Evolutionary conservation across 2,113 vertebrate genomes (phyloP).

Genomic region (Pygoscelis adeliae): DNA sequence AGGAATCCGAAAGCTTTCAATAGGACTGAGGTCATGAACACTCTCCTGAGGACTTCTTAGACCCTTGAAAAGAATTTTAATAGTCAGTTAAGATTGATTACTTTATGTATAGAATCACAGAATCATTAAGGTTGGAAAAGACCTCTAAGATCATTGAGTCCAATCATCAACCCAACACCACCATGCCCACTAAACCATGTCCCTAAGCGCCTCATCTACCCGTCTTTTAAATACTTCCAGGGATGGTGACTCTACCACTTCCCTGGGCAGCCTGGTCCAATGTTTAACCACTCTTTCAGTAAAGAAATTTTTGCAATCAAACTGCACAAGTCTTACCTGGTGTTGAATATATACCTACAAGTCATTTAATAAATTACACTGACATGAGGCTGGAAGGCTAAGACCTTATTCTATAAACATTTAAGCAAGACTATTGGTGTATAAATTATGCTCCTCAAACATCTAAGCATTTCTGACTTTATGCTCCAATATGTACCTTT

Average conservation of each 20-base stretch:
- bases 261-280: too few species aligned
- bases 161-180: too few species aligned
- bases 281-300: too few species aligned
- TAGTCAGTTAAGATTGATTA: neutral
- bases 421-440: neutral
- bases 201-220: too few species aligned
- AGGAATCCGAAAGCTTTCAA: constrained; percentile 91
- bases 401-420: neutral
- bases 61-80: constrained; percentile 77
- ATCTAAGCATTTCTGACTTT: neutral
- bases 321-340: neutral
- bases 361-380: neutral
- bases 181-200: too few species aligned
- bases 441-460: neutral
- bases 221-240: too few species aligned
- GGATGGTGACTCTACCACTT: too few species aligned
- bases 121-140: too few species aligned
- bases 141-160: too few species aligned
- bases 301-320: neutral
- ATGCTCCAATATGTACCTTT: neutral
- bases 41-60: constrained; percentile 94
- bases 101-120: neutral
- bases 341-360: neutral
- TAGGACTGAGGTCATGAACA: constrained; percentile 90
- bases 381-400: neutral